Evolutionary conservation across 2,113 vertebrate genomes (phyloP).

Genomic region (Eretmochelys imbricata): DNA sequence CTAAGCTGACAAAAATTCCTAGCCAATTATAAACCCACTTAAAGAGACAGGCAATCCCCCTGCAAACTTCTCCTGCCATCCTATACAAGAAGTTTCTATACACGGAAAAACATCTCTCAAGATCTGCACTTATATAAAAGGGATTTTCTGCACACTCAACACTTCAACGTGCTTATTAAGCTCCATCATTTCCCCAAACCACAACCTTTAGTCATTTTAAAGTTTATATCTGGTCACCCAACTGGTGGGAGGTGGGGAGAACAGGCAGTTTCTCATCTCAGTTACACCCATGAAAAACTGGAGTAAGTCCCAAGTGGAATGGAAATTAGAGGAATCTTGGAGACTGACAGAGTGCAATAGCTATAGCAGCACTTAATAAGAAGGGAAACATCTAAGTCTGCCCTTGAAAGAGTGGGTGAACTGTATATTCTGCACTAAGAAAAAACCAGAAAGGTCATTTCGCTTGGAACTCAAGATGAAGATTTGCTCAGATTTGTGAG

Average conservation of each 20-base stretch:
- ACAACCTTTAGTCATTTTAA: neutral
- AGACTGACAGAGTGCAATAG: neutral
- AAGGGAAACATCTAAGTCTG: neutral
- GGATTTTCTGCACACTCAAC: conserved; percentile 20
- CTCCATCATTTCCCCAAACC: conserved; percentile 60
- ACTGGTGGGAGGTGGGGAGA: neutral
- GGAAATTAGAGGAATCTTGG: accelerated
- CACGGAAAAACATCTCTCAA: conserved; percentile 63
- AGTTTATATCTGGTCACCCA: neutral
- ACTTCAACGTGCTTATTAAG: conserved; percentile 55
- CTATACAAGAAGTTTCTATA: conserved; percentile 73
- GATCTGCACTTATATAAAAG: conserved; percentile 22
- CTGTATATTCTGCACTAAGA: neutral
- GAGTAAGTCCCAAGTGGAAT: neutral
- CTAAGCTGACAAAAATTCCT: conserved; percentile 82
- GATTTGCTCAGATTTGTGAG: neutral
- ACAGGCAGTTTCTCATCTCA: neutral
- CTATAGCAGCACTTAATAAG: neutral
- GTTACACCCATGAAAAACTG: accelerated
- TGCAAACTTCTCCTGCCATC: conserved; percentile 57
- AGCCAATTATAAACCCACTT: conserved; percentile 82
- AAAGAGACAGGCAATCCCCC: conserved; percentile 74
- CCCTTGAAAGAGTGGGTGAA: neutral
- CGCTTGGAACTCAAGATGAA: neutral
- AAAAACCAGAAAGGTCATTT: conserved; percentile 3